phyloP scores from a whole-genome alignment of 2,113 vertebrate species.

The Pheucticus melanocephalus region DNA sequence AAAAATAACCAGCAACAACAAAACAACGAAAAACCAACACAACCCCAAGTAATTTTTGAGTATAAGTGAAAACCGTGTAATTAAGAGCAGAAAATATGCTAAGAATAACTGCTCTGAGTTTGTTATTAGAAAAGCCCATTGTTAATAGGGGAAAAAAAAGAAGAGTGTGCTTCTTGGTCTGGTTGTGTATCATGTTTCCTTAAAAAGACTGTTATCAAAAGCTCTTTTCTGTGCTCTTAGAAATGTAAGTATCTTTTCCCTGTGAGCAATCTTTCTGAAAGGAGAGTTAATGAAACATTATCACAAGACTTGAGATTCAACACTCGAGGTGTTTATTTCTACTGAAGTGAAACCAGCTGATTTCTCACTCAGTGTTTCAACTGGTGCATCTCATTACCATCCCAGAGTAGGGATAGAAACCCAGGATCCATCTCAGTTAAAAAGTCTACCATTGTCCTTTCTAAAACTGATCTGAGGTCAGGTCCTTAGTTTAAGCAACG shows the following conservation, averaged over 20 bases:
- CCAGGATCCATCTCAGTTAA: background rate
- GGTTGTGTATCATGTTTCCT: background rate
- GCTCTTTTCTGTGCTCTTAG: background rate
- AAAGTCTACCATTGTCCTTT: background rate
- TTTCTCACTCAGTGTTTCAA: background rate
- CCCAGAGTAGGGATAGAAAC: background rate
- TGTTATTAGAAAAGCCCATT: background rate
- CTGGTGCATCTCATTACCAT: background rate
- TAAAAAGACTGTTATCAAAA: background rate
- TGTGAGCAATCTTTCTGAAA: constrained; percentile 1
- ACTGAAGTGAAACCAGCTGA: background rate
- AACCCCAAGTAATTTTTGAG: background rate
- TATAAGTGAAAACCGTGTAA: background rate
- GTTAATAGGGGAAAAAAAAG: background rate
- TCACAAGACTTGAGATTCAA: background rate
- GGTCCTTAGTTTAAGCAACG: background rate
- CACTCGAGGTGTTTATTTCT: constrained; percentile 17
- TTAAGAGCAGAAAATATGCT: background rate
- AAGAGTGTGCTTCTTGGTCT: background rate
- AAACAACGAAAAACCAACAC: background rate
- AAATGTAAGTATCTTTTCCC: background rate
- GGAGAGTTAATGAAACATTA: constrained; percentile 22
- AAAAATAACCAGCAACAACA: background rate
- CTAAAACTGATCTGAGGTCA: background rate
- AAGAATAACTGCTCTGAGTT: background rate